Percentiles rank a stretch among this genome's conserved stretches.
Conservation (phyloP, 2,888 invertebrate genomes). For the Cancer borealis region DNA sequence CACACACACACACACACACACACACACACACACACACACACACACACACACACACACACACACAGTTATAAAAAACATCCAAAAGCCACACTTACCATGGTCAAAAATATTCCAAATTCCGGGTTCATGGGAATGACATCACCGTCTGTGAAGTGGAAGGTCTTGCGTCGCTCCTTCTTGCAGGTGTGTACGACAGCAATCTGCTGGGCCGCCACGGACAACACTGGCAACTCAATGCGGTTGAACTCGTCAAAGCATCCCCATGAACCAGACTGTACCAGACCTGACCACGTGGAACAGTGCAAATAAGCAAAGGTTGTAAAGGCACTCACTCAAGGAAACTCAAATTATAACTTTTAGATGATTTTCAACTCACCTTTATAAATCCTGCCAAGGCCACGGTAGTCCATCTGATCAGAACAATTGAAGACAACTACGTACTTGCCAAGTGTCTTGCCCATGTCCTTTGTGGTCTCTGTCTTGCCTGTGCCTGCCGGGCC, state of each 20-base stretch:
- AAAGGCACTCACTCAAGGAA: neutral
- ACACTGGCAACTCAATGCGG: constrained; percentile 92
- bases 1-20: constrained; percentile 31
- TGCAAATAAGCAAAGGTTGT: neutral
- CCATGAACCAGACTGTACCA: constrained; percentile 98
- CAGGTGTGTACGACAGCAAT: constrained; percentile 92
- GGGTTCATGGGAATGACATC: constrained; percentile 95
- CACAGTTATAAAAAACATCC: neutral
- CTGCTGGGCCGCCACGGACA: constrained; percentile 97
- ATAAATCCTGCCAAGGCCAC: constrained; percentile 77
- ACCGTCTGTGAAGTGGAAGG: constrained; percentile 96
- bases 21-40: too few relatives aligned
- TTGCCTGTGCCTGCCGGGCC: constrained; percentile 99
- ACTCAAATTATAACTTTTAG: neutral
- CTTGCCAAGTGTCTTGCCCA: constrained; percentile 98
- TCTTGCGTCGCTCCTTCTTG: constrained; percentile 95
- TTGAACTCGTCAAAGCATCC: constrained; percentile 97
- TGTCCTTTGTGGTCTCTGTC: constrained; percentile 98
- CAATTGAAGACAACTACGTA: constrained; percentile 96
- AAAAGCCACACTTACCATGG: constrained; percentile 88
- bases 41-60: too few relatives aligned
- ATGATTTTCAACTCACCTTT: constrained; percentile 68
- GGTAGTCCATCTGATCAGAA: constrained; percentile 99
- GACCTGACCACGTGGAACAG: constrained; percentile 81
- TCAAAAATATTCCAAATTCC: constrained; percentile 98